A percentile compares a stretch with the other conserved stretches of the same genome.
phyloP scores from a whole-genome alignment of 2,113 vertebrate species.

The Gasterosteus nipponicus region DNA sequence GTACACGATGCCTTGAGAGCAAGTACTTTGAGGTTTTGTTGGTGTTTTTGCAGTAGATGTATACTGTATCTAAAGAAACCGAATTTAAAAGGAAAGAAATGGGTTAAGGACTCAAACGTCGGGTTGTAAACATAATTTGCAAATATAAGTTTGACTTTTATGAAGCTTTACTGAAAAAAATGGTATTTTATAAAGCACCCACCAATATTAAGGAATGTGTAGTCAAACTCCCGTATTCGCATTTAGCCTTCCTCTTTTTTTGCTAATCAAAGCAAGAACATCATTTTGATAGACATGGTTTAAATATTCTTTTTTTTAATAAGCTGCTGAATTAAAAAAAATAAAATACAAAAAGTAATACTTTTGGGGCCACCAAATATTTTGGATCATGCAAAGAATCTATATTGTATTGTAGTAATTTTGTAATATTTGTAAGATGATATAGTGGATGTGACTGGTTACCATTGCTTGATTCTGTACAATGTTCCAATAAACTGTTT shows the following conservation, averaged over 20 bases:
- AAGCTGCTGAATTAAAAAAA: slow-evolving; percentile 95
- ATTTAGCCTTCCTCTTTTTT: slow-evolving; percentile 84
- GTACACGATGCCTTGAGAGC: slow-evolving; percentile 73
- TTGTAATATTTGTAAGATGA: slow-evolving; percentile 99
- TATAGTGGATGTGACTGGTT: slow-evolving; percentile 95
- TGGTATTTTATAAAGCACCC: slow-evolving; percentile 84
- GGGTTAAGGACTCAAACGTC: slow-evolving; percentile 65
- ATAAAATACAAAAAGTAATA: slow-evolving; percentile 85
- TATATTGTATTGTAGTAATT: slow-evolving; percentile 99
- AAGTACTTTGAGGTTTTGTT: slow-evolving; percentile 56
- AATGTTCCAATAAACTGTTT: slow-evolving; percentile 97
- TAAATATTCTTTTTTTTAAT: slow-evolving; percentile 87
- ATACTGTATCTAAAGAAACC: slow-evolving; percentile 45
- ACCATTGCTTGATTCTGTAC: slow-evolving; percentile 97
- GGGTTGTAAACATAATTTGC: slow-evolving; percentile 84
- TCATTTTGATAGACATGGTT: slow-evolving; percentile 93
- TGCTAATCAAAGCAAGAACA: slow-evolving; percentile 87
- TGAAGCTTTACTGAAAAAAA: slow-evolving; percentile 84
- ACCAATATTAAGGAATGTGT: slow-evolving; percentile 87
- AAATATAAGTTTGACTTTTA: slow-evolving; percentile 76
- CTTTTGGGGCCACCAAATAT: slow-evolving; percentile 99
- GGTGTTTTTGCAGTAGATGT: slow-evolving; percentile 55
- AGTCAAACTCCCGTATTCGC: slow-evolving; percentile 83
- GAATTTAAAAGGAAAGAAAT: slow-evolving; percentile 75
- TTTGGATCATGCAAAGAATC: slow-evolving; percentile 99